Conservation (phyloP, 2,888 invertebrate species). For the Strigamia maritima region DNA sequence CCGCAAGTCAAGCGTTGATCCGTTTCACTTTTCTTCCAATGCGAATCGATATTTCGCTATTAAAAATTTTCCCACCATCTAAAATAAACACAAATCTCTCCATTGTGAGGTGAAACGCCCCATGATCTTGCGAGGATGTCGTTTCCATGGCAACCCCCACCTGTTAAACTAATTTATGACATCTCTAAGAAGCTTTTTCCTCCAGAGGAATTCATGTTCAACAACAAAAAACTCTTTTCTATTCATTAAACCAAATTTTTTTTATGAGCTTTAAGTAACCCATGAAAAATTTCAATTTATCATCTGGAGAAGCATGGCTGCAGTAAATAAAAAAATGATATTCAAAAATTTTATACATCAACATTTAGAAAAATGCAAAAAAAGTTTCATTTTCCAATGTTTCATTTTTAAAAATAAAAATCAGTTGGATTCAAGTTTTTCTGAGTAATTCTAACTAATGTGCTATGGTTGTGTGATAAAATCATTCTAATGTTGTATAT, state of each 20-base stretch:
- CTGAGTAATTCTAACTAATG: not conserved
- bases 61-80: conserved; percentile 15
- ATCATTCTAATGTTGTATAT: not conserved
- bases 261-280: conserved; percentile 1
- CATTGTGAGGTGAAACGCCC: conserved; percentile 27
- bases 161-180: conserved; percentile 29
- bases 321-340: not conserved
- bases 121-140: conserved; percentile 25
- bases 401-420: not conserved
- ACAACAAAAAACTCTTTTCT: conserved; percentile 27
- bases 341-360: not conserved
- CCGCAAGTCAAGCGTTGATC: not conserved
- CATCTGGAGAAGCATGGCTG: not conserved
- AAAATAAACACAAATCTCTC: conserved; percentile 25
- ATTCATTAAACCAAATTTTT: conserved; percentile 19
- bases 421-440: not conserved
- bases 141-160: conserved; percentile 25
- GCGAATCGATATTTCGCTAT: conserved; percentile 5
- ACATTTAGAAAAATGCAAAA: not conserved
- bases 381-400: not conserved
- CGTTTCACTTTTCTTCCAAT: conserved; percentile 21
- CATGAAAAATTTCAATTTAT: conserved; percentile 12
- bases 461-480: not conserved
- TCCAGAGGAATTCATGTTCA: conserved; percentile 9
- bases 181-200: conserved; percentile 24